These are phyloP conservation scores for Tinea trinotella DNA, from an alignment of 2,888 invertebrate genomes.

Conservation along the genomic window DNA sequence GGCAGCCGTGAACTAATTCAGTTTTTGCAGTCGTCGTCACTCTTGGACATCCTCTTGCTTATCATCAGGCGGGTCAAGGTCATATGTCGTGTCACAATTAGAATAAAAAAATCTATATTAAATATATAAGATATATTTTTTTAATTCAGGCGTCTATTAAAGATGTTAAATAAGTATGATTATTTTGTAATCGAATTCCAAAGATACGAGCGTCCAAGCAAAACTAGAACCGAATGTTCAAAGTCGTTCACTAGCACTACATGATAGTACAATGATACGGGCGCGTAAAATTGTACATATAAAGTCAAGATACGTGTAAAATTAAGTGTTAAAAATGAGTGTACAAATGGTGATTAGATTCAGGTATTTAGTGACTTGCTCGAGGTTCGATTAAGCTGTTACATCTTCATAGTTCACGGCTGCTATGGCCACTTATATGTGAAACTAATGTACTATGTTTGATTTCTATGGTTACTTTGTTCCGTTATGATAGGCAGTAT, in stretches of 20 bases:
- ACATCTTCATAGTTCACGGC: slow-evolving; percentile 51
- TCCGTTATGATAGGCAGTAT: slow-evolving; percentile 61
- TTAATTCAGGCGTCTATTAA: no score
- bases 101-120: no score
- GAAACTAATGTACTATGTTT: slow-evolving; percentile 53
- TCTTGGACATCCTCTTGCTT: no score
- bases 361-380: slow-evolving; percentile 63
- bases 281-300: slow-evolving; percentile 57
- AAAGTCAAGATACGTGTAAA: slow-evolving; percentile 68
- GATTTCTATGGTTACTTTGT: slow-evolving; percentile 64
- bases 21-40: no score
- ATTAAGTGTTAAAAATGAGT: slow-evolving; percentile 71
- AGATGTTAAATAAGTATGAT: no score
- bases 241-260: neutral
- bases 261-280: slow-evolving; percentile 26
- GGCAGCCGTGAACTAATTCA: no score
- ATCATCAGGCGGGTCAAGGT: no score
- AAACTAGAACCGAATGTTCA: slow-evolving; percentile 13
- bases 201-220: neutral
- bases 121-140: no score
- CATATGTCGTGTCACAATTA: no score
- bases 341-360: slow-evolving; percentile 70
- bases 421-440: slow-evolving; percentile 41
- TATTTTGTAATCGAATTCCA: no score
- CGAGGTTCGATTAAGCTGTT: slow-evolving; percentile 50